Base-by-base conservation (phyloP, 1,140 invertebrate species). In the Conopomorpha cramerella region DNA sequence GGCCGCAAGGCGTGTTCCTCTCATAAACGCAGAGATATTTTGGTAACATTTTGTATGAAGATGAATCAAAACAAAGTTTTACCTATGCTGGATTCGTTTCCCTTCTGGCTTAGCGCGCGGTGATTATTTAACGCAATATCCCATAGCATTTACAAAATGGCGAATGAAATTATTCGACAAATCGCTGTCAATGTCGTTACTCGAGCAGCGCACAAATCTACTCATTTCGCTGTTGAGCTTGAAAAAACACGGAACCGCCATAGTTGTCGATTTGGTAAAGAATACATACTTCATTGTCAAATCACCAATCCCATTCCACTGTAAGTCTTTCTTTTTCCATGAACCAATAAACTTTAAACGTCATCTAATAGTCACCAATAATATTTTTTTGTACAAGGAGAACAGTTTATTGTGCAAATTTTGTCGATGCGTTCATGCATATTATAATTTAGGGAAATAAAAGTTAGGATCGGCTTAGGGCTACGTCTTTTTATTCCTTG, bases 201-300 rank as follows among this genome's bases (percentile, higher is more conserved):
- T 56, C 58, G 55, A 56, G 58, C 71, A 60, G 63, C 71, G 65
- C 66, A 72, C 60, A 73, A 72, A 65, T 58, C 67, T 68, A 70
- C 61, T 74, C 66, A 73, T 78, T 78, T 78, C 70, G 59, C 68
- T 63, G 70, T 70, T 65, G 58, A 63, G 60, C 55, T 76, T 63
- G 70, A 74, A 78, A 77, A 78, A 78, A 78, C 68, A 66, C 57
- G 47, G 66, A 67, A 55, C 74, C 74, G 74, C 74, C 74, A 78
- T 78, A 70, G 61, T 61, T 49, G 46, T 43, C 26, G 38, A 51
- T 36, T 26, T 44, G 55, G 51, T 48, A 59, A 55, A 63, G 45
- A 35, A 34, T 23, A 33, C 19, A 3, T 8, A 11, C 32, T 23
- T 13, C n/a, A 23, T 19, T 23, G 19, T 25, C 8, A 13, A 14